phyloP scores from a whole-genome alignment of 2,797 vertebrate species.

The Halcyon leucocephala region DNA sequence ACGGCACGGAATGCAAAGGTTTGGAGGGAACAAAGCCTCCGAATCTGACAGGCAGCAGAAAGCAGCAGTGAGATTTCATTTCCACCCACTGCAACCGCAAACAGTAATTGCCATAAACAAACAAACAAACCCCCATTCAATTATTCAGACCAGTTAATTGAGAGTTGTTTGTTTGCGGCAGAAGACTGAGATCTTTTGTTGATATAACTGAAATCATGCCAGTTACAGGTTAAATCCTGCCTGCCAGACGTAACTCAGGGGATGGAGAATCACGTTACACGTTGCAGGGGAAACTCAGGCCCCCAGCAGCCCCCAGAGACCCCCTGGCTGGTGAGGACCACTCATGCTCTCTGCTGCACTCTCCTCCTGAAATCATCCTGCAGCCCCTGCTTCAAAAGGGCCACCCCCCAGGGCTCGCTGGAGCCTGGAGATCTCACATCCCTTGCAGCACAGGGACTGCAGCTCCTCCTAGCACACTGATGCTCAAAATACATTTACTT shows the following conservation, averaged over 20 bases:
- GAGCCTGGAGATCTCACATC: neutral
- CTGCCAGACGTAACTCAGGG: slow-evolving; percentile 12
- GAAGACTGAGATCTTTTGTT: slow-evolving; percentile 30
- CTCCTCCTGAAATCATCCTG: neutral
- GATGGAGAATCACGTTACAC: neutral
- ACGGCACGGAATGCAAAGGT: neutral
- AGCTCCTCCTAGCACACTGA: neutral
- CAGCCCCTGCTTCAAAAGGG: neutral
- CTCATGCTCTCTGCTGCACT: neutral
- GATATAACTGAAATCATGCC: slow-evolving; percentile 50
- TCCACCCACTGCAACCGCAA: slow-evolving; percentile 63
- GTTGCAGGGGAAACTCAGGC: neutral
- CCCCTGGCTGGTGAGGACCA: neutral
- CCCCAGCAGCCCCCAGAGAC: neutral
- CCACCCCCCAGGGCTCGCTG: neutral
- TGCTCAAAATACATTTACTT: neutral
- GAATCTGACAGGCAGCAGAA: neutral
- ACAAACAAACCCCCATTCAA: slow-evolving; percentile 45
- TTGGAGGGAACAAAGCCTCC: neutral
- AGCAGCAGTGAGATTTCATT: slow-evolving; percentile 15
- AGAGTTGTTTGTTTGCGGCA: slow-evolving; percentile 61
- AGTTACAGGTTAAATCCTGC: slow-evolving; percentile 52
- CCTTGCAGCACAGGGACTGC: neutral
- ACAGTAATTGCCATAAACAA: slow-evolving; percentile 63
- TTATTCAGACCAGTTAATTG: slow-evolving; percentile 61